Percentiles rank a stretch among this genome's conserved stretches.
These are phyloP conservation scores for Athalia circularis DNA, from an alignment of 2,888 invertebrate species.

Conservation along the genomic window DNA sequence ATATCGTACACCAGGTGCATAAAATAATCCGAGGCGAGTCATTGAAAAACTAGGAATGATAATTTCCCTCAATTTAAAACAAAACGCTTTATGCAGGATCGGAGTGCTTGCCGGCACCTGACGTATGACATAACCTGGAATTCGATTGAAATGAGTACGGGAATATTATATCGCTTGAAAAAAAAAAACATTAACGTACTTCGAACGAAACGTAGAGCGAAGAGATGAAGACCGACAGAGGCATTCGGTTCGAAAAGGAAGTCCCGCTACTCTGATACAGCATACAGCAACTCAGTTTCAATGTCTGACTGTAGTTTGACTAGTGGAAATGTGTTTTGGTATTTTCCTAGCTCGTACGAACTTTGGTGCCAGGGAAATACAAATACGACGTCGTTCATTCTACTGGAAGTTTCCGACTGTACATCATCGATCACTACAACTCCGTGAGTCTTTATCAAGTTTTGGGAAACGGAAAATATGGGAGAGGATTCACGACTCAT, in stretches of 20 bases:
- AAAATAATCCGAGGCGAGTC: too few species aligned
- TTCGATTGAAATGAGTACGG: too few species aligned
- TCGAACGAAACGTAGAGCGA: conserved; percentile 22
- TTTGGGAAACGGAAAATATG: neutral
- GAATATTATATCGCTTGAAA: too few species aligned
- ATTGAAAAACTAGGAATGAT: too few species aligned
- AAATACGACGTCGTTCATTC: conserved; percentile 22
- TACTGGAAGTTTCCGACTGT: conserved; percentile 8
- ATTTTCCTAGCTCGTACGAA: conserved; percentile 18
- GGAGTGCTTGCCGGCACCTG: too few species aligned
- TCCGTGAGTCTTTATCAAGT: neutral
- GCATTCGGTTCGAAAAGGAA: conserved; percentile 30
- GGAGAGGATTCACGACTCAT: too few species aligned
- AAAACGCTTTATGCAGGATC: too few species aligned
- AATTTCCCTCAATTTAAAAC: too few species aligned
- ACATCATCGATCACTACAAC: too few species aligned
- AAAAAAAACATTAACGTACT: neutral
- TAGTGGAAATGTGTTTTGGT: conserved; percentile 37
- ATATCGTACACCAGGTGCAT: too few species aligned
- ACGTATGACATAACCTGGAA: too few species aligned
- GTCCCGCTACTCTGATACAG: conserved; percentile 30
- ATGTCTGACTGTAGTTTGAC: conserved; percentile 26
- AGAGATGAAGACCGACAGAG: conserved; percentile 9
- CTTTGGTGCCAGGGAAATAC: conserved; percentile 19
- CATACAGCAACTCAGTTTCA: conserved; percentile 25